Evolutionary conservation across 2,113 vertebrate genomes (phyloP).

Genomic region (Xiphophorus couchianus): DNA sequence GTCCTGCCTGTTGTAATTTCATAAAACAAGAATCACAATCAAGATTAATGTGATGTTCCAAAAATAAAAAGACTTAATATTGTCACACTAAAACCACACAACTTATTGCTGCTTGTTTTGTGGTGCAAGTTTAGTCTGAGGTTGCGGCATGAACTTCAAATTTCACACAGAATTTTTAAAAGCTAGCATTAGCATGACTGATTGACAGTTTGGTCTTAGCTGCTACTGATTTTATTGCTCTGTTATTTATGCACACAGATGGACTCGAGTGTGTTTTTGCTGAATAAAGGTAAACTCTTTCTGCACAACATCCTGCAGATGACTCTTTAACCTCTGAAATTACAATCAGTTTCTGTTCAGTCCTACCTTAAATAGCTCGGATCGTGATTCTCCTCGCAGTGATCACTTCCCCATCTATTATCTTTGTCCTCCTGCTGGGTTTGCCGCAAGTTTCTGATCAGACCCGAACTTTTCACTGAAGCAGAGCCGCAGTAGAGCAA

Average conservation of each 20-base stretch:
- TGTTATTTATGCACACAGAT: not conserved
- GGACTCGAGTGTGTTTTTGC: not conserved
- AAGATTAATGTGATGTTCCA: not conserved
- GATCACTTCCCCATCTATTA: not conserved
- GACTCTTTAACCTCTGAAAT: not conserved
- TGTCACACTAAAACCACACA: not conserved
- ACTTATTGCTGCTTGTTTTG: not conserved
- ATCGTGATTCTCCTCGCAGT: not conserved
- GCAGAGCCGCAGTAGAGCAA: not conserved
- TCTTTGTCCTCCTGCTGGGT: conserved; percentile 7
- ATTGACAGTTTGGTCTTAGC: not conserved
- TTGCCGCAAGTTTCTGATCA: conserved; percentile 27
- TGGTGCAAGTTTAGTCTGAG: not conserved
- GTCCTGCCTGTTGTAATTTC: not conserved
- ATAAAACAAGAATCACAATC: not conserved
- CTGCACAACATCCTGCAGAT: not conserved
- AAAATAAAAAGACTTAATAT: not conserved
- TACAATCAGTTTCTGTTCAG: not conserved
- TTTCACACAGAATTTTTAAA: not conserved
- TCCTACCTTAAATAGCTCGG: conserved; percentile 36
- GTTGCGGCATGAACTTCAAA: not conserved
- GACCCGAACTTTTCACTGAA: conserved; percentile 9
- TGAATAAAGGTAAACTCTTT: not conserved
- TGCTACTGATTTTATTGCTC: not conserved
- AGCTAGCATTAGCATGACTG: not conserved